Conservation (phyloP, 2,888 invertebrate genomes). For the Neocrepidodera transversa region DNA sequence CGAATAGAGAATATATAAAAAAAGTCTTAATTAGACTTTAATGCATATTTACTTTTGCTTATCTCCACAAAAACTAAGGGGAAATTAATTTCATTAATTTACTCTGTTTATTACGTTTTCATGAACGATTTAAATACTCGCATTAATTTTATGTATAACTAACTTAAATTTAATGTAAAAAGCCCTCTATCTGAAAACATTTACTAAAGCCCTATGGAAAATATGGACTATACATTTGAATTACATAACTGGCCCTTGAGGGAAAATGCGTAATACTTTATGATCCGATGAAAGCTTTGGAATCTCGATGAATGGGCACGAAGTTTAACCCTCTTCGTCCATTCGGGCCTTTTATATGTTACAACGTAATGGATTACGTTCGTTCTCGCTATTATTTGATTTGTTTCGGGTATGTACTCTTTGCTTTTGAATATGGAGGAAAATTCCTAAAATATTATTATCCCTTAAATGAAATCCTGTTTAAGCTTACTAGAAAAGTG, state of each 20-base stretch:
- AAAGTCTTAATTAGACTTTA: too few species aligned
- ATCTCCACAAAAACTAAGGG: too few species aligned
- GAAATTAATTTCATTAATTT: too few species aligned
- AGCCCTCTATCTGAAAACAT: neutral
- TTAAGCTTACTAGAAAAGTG: too few species aligned
- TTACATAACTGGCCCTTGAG: constrained; percentile 30
- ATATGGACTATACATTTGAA: constrained; percentile 30
- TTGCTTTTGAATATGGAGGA: neutral
- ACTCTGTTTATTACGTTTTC: too few species aligned
- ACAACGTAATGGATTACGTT: constrained; percentile 13
- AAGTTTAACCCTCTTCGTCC: constrained; percentile 23
- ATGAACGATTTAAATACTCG: too few species aligned
- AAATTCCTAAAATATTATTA: neutral
- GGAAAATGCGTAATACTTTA: constrained; percentile 29
- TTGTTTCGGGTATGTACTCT: neutral
- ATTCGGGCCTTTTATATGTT: constrained; percentile 6
- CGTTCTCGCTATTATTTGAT: neutral
- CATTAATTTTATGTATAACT: too few species aligned
- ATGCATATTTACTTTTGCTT: too few species aligned
- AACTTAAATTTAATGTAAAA: neutral
- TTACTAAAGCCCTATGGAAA: neutral
- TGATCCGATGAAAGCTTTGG: constrained; percentile 27
- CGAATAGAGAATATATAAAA: too few species aligned
- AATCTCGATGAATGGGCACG: constrained; percentile 28
- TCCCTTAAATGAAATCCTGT: neutral